These are phyloP conservation scores for Stegophylla sp. DNA, from an alignment of 2,888 invertebrate genomes.

Conservation along the genomic window DNA sequence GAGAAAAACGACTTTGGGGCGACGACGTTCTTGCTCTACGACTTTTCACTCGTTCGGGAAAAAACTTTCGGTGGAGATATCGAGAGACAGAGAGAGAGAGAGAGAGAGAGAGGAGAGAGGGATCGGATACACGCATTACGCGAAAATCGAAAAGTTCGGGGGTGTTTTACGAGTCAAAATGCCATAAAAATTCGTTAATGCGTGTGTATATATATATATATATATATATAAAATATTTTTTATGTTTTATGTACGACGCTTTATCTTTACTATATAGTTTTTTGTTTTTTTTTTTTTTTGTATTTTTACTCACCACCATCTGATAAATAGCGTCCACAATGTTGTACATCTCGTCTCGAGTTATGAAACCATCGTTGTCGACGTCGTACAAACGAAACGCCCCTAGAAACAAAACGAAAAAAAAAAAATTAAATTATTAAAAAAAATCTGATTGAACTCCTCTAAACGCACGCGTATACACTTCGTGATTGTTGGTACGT, in stretches of 20 bases:
- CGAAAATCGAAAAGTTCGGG: slow-evolving; percentile 21
- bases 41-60: not conserved
- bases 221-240: not conserved
- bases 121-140: slow-evolving; percentile 1
- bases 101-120: not conserved
- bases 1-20: slow-evolving; percentile 9
- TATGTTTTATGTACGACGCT: not conserved
- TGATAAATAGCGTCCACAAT: slow-evolving; percentile 97
- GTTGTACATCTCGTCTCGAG: slow-evolving; percentile 94
- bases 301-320: slow-evolving; percentile 92
- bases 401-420: slow-evolving; percentile 71
- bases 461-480: too few relatives aligned
- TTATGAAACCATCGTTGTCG: slow-evolving; percentile 94
- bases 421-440: slow-evolving; percentile 4
- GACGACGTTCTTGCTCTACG: not conserved
- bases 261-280: not conserved
- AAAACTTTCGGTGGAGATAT: not conserved
- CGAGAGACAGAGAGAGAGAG: not conserved
- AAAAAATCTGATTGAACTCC: too few relatives aligned
- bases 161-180: slow-evolving; percentile 7
- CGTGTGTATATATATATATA: slow-evolving; percentile 6
- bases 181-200: slow-evolving; percentile 19
- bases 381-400: slow-evolving; percentile 94
- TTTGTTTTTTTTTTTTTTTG: not conserved
- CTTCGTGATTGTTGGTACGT: too few relatives aligned